Evolutionary conservation across 2,797 vertebrate genomes (phyloP).

Genomic region (Acipenser transmontanus): DNA sequence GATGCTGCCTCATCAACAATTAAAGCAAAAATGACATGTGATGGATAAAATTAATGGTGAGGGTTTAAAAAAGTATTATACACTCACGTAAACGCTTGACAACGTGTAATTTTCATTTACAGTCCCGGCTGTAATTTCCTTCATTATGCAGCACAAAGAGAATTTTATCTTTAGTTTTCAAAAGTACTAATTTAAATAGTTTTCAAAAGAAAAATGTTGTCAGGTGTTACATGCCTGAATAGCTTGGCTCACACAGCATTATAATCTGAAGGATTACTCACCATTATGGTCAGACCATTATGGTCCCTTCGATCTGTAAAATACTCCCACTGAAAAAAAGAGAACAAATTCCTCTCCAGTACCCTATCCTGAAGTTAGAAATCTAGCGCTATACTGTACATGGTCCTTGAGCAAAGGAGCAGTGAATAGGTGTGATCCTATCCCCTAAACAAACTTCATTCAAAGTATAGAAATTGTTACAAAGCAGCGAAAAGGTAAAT

Average conservation of each 20-base stretch:
- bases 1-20: conserved; percentile 5
- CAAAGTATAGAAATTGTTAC: no score
- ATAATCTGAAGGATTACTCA: conserved; percentile 9
- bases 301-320: background rate
- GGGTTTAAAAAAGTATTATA: conserved; percentile 48
- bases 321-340: background rate
- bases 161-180: conserved; percentile 7
- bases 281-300: background rate
- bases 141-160: conserved; percentile 35
- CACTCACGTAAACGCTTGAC: conserved; percentile 36
- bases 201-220: conserved; percentile 31
- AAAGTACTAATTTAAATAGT: conserved; percentile 12
- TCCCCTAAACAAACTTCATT: no score
- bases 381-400: no score
- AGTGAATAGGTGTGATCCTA: no score
- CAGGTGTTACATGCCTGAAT: conserved; percentile 26
- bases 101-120: conserved; percentile 41
- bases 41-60: conserved; percentile 41
- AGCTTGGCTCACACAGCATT: background rate
- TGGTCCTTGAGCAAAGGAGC: no score
- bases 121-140: conserved; percentile 41
- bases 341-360: no score
- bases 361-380: no score
- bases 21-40: conserved; percentile 31
- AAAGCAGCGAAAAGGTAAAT: no score